A percentile compares a stretch with the other conserved stretches of the same genome.
phyloP scores from a whole-genome alignment of 2,888 invertebrate species.

The Ceratothoa steindachneri region DNA sequence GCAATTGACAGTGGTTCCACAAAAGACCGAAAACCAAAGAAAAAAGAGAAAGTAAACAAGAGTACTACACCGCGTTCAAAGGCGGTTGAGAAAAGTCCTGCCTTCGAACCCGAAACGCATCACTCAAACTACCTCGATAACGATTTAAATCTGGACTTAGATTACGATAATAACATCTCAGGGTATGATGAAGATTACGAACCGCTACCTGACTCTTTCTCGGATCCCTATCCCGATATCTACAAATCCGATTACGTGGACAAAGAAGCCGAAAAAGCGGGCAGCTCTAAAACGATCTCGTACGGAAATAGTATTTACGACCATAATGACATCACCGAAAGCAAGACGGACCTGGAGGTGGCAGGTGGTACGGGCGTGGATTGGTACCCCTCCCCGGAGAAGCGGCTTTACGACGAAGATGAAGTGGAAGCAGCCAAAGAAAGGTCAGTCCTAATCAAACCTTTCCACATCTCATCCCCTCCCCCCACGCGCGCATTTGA shows the following conservation, averaged over 20 bases:
- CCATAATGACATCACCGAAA: background rate
- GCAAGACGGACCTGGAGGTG: background rate
- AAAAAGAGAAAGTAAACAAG: background rate
- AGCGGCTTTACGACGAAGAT: conserved; percentile 4
- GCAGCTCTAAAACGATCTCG: background rate
- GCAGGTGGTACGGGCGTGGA: background rate
- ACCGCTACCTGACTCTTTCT: background rate
- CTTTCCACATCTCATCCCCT: too few relatives aligned
- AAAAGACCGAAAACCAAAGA: background rate
- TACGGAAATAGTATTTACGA: background rate
- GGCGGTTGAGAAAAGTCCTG: background rate
- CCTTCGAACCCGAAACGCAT: too few relatives aligned
- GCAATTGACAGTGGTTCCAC: background rate
- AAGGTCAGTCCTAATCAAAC: background rate
- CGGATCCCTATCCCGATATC: conserved; percentile 4
- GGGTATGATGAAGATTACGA: background rate
- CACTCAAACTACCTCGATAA: background rate
- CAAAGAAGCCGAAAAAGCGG: background rate
- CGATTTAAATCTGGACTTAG: background rate
- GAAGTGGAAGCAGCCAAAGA: background rate
- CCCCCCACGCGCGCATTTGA: too few relatives aligned
- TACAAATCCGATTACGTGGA: conserved; percentile 1
- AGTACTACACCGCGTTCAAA: background rate
- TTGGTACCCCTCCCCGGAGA: background rate
- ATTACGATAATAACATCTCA: conserved; percentile 2